Evolutionary conservation across 2,113 vertebrate genomes (phyloP).

Genomic region (Eupsittula cactorum): DNA sequence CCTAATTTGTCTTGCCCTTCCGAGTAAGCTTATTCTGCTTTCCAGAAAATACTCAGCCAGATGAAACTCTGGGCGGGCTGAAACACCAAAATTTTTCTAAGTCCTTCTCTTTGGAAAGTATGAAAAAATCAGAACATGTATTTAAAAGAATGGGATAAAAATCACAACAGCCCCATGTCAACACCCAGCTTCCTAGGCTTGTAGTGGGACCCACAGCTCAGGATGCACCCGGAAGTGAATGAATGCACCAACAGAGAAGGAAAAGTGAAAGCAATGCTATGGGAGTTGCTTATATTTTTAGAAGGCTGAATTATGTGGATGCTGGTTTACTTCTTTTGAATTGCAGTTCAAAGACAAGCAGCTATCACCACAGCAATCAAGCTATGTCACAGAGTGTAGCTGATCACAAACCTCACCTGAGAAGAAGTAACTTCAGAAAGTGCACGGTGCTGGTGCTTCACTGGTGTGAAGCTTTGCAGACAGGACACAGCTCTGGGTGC

Average conservation of each 20-base stretch:
- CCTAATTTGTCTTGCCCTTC: background rate
- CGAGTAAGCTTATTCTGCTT: background rate
- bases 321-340: background rate
- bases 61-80: background rate
- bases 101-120: background rate
- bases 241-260: background rate
- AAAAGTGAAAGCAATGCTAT: background rate
- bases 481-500: no score
- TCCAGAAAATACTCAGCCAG: background rate
- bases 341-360: background rate
- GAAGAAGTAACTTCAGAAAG: background rate
- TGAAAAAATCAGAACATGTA: background rate
- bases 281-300: background rate
- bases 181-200: background rate
- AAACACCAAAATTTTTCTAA: background rate
- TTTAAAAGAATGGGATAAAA: background rate
- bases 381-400: background rate
- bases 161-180: background rate
- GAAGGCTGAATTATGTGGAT: background rate
- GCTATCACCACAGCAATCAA: background rate
- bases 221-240: background rate
- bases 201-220: background rate
- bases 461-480: background rate
- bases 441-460: background rate
- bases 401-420: accelerated